Evolutionary conservation across 2,888 invertebrate genomes (phyloP), one percentile per base, ranked within the genome.

Genomic region (Lochmaea capreae): DNA sequence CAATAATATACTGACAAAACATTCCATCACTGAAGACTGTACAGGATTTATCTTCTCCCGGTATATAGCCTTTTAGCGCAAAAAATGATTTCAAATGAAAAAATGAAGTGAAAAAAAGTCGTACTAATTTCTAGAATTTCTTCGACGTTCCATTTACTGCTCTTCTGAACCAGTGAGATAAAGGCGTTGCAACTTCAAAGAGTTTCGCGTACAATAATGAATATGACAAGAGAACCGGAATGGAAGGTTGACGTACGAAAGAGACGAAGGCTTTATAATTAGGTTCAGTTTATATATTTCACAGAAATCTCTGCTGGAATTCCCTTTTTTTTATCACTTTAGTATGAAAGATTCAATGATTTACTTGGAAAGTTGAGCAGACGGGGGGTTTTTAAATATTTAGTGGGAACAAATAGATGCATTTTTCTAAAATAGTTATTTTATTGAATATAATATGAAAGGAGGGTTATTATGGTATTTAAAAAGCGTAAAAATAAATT

Each of bases 221-320:
- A 61, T 68, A 68, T 68, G 68, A 68, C 49, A 46, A 42, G 68
- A 61, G 68, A 46, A 68, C 33, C 46, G 68, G 61, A 26, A 68
- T 62, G 26, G 52, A 68, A 68, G 61, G 4, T 62, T 49, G 61
- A 16, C 26, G 33, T 61, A 61, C 39, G 61, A 61, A 61, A 68
- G 61, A 68, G 52, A 33, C 61, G 33, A 26, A 49, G 61, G 52
- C 62, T 22, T 16, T 59, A 52, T 68, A 68, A 68, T 68, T 61
- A 68, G 57, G 68, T 68, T 68, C 68, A 57, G 33, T 68, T 62
- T 68, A 49, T 61, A 49, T 68, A 68, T 68, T 68, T 61, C 46
- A 52, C 68, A 61, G n/a, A 62, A 61, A 61, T 68, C 61, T 61
- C 8, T 18, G 16, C 43, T 4, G 33, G 52, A 68, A 61, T 68